Conservation (phyloP, 1,140 invertebrate species). For the Drosophila pallidifrons region DNA sequence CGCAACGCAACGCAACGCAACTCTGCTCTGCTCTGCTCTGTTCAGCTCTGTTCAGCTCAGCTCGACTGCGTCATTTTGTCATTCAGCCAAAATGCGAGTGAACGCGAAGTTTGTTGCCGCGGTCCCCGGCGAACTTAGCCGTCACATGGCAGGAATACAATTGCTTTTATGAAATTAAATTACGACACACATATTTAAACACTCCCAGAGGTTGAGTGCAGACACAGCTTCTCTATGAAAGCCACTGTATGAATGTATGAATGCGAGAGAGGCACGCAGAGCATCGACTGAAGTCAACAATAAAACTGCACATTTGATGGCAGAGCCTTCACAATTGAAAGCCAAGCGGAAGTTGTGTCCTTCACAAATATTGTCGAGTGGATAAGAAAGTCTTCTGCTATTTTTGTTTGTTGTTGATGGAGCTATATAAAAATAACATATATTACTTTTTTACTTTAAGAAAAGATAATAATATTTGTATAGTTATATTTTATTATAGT, state of each 20-base stretch:
- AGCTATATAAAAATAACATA: too few species aligned
- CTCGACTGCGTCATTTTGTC: constrained; percentile 66
- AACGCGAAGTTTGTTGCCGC: constrained; percentile 49
- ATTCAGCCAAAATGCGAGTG: constrained; percentile 41
- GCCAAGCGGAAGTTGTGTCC: constrained; percentile 18
- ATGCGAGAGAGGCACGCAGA: background rate
- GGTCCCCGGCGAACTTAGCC: constrained; percentile 43
- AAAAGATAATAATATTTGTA: too few species aligned
- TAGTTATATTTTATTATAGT: too few species aligned
- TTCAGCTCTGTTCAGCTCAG: background rate
- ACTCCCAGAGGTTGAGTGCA: constrained; percentile 15
- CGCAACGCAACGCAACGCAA: too few species aligned
- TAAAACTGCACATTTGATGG: constrained; percentile 42
- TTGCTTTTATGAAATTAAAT: constrained; percentile 82
- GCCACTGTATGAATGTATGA: background rate
- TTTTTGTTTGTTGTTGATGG: background rate
- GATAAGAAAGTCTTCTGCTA: constrained; percentile 21
- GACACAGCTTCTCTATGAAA: background rate
- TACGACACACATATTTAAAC: constrained; percentile 68
- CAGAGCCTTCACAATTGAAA: constrained; percentile 31
- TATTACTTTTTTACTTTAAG: too few species aligned
- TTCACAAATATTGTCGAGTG: constrained; percentile 22
- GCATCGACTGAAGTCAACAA: constrained; percentile 42
- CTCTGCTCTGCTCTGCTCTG: too few species aligned
- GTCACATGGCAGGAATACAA: constrained; percentile 63